Evolutionary conservation across 2,888 invertebrate species (phyloP).

Genomic region (Coecobrya sp.): DNA sequence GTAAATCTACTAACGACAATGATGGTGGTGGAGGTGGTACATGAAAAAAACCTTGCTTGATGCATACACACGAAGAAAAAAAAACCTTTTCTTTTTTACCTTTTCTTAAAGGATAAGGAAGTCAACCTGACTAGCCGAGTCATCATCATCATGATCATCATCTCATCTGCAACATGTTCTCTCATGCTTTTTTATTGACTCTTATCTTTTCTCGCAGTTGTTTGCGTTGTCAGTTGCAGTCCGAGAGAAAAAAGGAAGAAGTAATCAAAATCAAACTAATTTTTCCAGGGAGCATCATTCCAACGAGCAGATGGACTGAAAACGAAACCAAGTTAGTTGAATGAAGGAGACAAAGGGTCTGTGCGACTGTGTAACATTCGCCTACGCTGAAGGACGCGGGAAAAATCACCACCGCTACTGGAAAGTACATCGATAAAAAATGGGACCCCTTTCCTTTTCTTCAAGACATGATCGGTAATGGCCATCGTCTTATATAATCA

Average conservation of each 20-base stretch:
- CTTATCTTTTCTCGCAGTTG: background rate
- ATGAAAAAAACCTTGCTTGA: background rate
- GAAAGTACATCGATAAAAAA: constrained; percentile 13
- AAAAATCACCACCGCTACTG: constrained; percentile 41
- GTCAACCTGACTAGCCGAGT: constrained; percentile 30
- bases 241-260: constrained; percentile 19
- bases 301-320: constrained; percentile 54
- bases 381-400: constrained; percentile 59
- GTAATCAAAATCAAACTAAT: constrained; percentile 50
- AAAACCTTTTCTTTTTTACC: background rate
- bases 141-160: constrained; percentile 45
- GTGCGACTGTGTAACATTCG: background rate
- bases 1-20: constrained; percentile 1
- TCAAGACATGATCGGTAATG: constrained; percentile 21
- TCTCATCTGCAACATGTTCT: constrained; percentile 30
- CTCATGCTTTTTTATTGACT: constrained; percentile 6
- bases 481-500: constrained; percentile 6
- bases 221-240: constrained; percentile 17
- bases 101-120: constrained; percentile 25
- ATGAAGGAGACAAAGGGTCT: constrained; percentile 73
- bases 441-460: constrained; percentile 36
- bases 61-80: background rate
- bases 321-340: background rate
- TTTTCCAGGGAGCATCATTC: constrained; percentile 8
- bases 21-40: constrained; percentile 20